Conservation (phyloP, 2,888 invertebrate genomes). For the Cremastinae sp. region DNA sequence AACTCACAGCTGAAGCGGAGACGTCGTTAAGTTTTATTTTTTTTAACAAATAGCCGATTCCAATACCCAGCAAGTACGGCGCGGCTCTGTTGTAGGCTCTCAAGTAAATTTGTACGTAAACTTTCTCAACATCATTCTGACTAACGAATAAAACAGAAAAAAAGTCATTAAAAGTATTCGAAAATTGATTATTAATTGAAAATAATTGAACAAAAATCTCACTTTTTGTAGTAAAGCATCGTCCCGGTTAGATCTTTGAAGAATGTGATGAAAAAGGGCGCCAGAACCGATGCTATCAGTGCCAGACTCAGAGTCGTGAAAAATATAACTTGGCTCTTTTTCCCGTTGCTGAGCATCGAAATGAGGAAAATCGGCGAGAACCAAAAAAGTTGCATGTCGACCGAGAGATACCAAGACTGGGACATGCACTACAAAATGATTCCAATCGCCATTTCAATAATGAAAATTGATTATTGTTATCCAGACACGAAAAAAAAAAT, state of each 20-base stretch:
- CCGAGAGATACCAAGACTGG: constrained; percentile 82
- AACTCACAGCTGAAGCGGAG: constrained; percentile 61
- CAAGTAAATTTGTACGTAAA: constrained; percentile 72
- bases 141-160: constrained; percentile 61
- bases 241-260: constrained; percentile 69
- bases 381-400: constrained; percentile 76
- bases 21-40: constrained; percentile 62
- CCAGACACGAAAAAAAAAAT: too few relatives aligned
- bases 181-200: not conserved
- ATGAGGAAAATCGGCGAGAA: constrained; percentile 75
- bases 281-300: constrained; percentile 68
- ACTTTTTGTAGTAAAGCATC: constrained; percentile 76
- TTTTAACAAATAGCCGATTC: constrained; percentile 73
- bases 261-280: constrained; percentile 73
- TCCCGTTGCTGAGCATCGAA: constrained; percentile 71
- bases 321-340: constrained; percentile 62
- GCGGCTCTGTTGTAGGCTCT: constrained; percentile 74
- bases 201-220: constrained; percentile 56
- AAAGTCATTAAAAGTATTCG: constrained; percentile 1
- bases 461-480: too few relatives aligned
- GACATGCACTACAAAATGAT: constrained; percentile 81
- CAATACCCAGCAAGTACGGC: constrained; percentile 77
- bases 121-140: constrained; percentile 64
- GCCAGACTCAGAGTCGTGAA: constrained; percentile 65
- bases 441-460: too few relatives aligned